Evolutionary conservation across 1,140 invertebrate species (phyloP).

Genomic region (Euura lappo): DNA sequence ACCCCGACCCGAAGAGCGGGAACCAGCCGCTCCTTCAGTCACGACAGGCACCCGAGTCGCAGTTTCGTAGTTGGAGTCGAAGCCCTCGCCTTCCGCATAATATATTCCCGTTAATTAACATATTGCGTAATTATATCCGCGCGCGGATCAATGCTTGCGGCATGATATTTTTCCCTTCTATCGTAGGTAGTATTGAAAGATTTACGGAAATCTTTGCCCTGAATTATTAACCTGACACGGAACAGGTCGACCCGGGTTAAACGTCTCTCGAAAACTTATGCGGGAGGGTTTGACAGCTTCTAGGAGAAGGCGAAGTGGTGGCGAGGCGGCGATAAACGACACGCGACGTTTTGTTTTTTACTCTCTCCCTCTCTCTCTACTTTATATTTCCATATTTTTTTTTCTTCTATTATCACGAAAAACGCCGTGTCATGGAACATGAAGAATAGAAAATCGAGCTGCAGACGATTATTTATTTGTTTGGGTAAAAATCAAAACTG

Average conservation of each 20-base stretch:
- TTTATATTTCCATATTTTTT: too few relatives aligned
- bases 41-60: not conserved
- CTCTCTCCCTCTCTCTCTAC: not conserved
- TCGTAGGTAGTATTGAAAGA: too few relatives aligned
- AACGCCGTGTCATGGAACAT: too few relatives aligned
- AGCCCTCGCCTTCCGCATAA: not conserved
- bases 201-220: too few relatives aligned
- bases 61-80: not conserved
- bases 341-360: not conserved
- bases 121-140: constrained; percentile 30
- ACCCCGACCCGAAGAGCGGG: not conserved
- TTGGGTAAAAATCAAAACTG: too few relatives aligned
- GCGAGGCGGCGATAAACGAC: constrained; percentile 1
- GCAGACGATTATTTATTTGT: too few relatives aligned
- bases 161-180: too few relatives aligned
- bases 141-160: constrained; percentile 2
- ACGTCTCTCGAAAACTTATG: not conserved
- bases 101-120: constrained; percentile 23
- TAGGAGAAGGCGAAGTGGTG: not conserved
- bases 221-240: too few relatives aligned
- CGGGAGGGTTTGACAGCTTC: too few relatives aligned
- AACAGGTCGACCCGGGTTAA: not conserved
- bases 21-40: constrained; percentile 3
- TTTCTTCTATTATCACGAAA: too few relatives aligned
- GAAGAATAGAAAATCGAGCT: too few relatives aligned